Percentiles rank a stretch among this genome's conserved stretches.
These are phyloP conservation scores for Pelvicachromis taeniatus DNA, from an alignment of 2,113 vertebrate species.

Conservation along the genomic window DNA sequence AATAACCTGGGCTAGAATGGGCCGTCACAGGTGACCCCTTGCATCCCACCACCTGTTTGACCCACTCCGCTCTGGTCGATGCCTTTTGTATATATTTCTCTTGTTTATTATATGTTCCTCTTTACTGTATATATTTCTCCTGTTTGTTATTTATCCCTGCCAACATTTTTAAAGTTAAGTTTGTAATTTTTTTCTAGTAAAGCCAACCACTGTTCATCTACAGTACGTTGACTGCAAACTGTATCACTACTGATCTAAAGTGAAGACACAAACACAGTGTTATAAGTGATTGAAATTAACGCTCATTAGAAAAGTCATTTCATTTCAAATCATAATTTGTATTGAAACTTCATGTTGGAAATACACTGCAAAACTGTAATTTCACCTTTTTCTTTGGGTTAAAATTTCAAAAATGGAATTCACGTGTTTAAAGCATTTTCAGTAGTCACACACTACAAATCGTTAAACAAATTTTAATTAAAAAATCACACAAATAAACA, in stretches of 20 bases:
- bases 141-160: not conserved
- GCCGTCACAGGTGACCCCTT: not conserved
- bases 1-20: not conserved
- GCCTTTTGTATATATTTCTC: not conserved
- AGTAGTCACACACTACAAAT: not conserved
- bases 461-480: not conserved
- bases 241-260: fast-evolving
- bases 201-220: not conserved
- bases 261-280: not conserved
- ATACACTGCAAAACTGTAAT: not conserved
- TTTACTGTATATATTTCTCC: not conserved
- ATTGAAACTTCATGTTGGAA: fast-evolving
- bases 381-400: not conserved
- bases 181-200: not conserved
- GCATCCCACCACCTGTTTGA: not conserved
- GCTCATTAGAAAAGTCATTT: fast-evolving
- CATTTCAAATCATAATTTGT: not conserved
- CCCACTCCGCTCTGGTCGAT: not conserved
- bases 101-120: not conserved
- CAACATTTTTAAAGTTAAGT: not conserved
- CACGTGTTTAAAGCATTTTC: not conserved
- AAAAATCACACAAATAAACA: not conserved
- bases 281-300: not conserved
- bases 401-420: not conserved
- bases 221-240: fast-evolving